phyloP scores from a whole-genome alignment of 2,888 invertebrate species.

The Palloptera scutellata region DNA sequence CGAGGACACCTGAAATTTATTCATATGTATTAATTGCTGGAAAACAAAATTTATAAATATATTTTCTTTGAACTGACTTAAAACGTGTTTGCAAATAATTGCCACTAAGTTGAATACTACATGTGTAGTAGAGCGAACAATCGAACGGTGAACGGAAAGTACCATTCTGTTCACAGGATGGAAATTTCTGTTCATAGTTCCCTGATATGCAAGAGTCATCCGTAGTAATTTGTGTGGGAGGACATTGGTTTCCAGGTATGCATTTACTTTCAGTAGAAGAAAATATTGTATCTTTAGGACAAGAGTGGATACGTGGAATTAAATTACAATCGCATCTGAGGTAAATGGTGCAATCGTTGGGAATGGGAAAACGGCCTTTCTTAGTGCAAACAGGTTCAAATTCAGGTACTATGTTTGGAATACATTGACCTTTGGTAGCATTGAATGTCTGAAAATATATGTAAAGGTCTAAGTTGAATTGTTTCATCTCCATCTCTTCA shows the following conservation, averaged over 20 bases:
- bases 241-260: slow-evolving; percentile 50
- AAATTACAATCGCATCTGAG: slow-evolving; percentile 56
- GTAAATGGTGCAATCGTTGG: slow-evolving; percentile 56
- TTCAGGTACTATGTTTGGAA: slow-evolving; percentile 46
- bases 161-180: slow-evolving; percentile 59
- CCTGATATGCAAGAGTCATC: slow-evolving; percentile 51
- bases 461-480: neutral
- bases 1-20: slow-evolving; percentile 49
- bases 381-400: slow-evolving; percentile 48
- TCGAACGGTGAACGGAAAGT: slow-evolving; percentile 59
- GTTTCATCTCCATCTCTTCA: neutral
- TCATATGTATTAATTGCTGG: neutral
- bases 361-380: slow-evolving; percentile 60
- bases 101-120: slow-evolving; percentile 55
- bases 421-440: slow-evolving; percentile 49
- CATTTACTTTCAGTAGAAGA: slow-evolving; percentile 55
- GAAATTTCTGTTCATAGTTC: slow-evolving; percentile 56
- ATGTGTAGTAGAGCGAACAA: slow-evolving; percentile 63
- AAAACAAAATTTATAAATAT: neutral
- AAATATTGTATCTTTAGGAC: slow-evolving; percentile 56
- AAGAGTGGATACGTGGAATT: slow-evolving; percentile 53
- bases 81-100: slow-evolving; percentile 60
- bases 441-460: slow-evolving; percentile 48
- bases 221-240: slow-evolving; percentile 54
- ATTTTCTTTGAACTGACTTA: slow-evolving; percentile 45